Evolutionary conservation across 1,140 invertebrate species (phyloP), one percentile per base, ranked within the genome.

Genomic region (Eurosta solidaginis): DNA sequence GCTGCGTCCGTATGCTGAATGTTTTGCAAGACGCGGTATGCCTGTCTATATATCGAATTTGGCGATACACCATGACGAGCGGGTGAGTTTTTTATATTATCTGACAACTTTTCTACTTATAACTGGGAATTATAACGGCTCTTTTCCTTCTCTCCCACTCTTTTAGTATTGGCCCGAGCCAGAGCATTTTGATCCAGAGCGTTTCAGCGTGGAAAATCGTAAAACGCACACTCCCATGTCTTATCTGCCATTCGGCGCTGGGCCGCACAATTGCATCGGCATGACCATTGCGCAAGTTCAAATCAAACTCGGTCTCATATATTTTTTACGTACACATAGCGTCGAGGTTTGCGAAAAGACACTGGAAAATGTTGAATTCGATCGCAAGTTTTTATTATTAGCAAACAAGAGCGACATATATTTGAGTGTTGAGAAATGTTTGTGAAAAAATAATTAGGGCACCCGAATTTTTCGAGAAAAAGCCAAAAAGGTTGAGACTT

Each of bases 191-290:
- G 85, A 88, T 80, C 87, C 87, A 42, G 86, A 88, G 45, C 83
- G 87, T 52, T 88, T 88, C 49, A 82, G 36, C 33, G 79, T 82
- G 0, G 82, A 81, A n/a, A 86, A 87, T 59, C 82, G 83, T 49
- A 50, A 80, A 0, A 78, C 63, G 20, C 85, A 86, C 9, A 79
- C 77, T 6, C 85, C 83, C 36, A 86, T 85, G 83, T 82, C 85
- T n/a, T 88, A 90, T 83, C 81, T 93, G 63, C 93, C 93, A 1
- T 94, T 93, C 80, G 92, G 92, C 2, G 90, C 91, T 4, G 92
- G 92, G 3, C 89, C 90, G 1, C 88, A 91, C 77, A 90, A 90
- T 77, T 93, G 92, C 80, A 91, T 92, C 78, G 92, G 91, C 44
- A 88, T 89, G 80, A 84, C 89, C 27, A 89, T 92, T 79, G 91